phyloP scores from a whole-genome alignment of 2,113 vertebrate genomes.

The Puffinus mauretanicus region DNA sequence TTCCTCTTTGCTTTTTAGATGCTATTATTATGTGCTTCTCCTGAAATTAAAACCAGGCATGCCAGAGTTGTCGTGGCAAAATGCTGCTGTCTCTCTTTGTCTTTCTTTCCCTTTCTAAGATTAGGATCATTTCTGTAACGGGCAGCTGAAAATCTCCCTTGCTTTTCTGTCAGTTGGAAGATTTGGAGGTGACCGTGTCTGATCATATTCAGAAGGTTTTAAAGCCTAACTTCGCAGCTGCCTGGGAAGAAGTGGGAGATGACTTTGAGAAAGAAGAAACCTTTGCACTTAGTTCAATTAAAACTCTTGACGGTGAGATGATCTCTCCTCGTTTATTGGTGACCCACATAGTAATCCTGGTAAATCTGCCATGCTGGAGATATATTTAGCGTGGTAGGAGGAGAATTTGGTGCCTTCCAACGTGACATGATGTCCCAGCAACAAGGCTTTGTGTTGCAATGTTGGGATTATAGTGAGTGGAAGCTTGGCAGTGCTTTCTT shows the following conservation, averaged over 20 bases:
- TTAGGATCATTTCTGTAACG: neutral
- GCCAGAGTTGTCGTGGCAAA: neutral
- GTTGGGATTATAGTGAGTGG: neutral
- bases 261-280: slow-evolving; percentile 98
- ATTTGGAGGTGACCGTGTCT: slow-evolving; percentile 90
- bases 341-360: neutral
- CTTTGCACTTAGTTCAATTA: slow-evolving; percentile 90
- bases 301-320: slow-evolving; percentile 90
- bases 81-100: neutral
- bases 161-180: slow-evolving; percentile 82
- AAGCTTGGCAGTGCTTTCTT: neutral
- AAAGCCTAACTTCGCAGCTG: slow-evolving; percentile 93
- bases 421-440: accelerated
- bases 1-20: too few species aligned
- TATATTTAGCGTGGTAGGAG: neutral
- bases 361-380: neutral
- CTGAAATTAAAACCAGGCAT: neutral
- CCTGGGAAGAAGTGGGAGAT: slow-evolving; percentile 96
- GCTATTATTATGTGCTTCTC: neutral
- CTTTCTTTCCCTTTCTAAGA: neutral
- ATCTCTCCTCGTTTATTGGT: neutral
- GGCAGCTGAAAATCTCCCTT: neutral
- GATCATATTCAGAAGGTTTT: slow-evolving; percentile 96
- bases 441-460: neutral
- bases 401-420: neutral